phyloP scores from a whole-genome alignment of 2,797 vertebrate genomes.

The Tinamus major region DNA sequence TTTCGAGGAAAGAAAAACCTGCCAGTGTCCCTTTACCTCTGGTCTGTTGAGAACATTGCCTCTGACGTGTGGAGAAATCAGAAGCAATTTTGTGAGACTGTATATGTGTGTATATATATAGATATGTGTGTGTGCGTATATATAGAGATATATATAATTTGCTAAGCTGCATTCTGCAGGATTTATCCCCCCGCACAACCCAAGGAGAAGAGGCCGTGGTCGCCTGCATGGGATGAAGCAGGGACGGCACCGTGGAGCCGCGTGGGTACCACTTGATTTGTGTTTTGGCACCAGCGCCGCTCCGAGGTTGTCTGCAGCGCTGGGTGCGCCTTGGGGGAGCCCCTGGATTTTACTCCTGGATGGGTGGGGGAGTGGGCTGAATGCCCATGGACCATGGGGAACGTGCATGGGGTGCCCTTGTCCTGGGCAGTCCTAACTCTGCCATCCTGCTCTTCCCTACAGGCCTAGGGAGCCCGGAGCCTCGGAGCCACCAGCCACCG shows the following conservation, averaged over 20 bases:
- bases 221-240: no score
- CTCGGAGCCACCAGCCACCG: not conserved
- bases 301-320: accelerated
- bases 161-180: conserved; percentile 3
- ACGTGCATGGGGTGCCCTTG: no score
- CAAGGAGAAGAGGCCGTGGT: not conserved
- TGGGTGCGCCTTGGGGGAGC: not conserved
- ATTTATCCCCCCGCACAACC: not conserved
- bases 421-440: no score
- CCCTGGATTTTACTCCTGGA: not conserved
- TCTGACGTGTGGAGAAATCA: not conserved
- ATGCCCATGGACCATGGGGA: no score
- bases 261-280: accelerated
- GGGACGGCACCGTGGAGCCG: not conserved
- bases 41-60: not conserved
- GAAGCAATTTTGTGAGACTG: not conserved
- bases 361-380: no score
- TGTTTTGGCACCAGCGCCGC: not conserved
- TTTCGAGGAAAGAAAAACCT: not conserved
- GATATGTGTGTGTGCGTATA: no score
- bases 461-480: no score
- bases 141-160: not conserved
- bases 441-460: no score
- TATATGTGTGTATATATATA: not conserved
- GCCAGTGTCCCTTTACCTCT: conserved; percentile 11